Conservation (phyloP, 2,113 vertebrate species). For the Calcarius ornatus region DNA sequence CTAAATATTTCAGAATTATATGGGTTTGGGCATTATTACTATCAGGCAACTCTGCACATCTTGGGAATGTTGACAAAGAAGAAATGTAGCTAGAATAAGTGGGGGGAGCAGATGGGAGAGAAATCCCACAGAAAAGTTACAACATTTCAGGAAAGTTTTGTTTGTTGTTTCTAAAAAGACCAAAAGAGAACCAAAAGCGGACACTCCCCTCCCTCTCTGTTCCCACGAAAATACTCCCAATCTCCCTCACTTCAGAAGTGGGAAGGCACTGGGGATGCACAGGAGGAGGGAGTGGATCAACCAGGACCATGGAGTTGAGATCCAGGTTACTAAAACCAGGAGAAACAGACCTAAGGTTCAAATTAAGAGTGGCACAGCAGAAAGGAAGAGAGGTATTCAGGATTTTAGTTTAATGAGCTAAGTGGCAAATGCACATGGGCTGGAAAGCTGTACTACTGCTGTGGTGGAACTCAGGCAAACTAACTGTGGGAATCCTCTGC, state of each 20-base stretch:
- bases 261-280: background rate
- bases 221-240: background rate
- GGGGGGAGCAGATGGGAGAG: accelerated
- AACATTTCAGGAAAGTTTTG: background rate
- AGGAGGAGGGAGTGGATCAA: background rate
- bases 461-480: background rate
- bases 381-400: background rate
- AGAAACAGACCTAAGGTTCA: background rate
- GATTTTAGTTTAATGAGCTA: background rate
- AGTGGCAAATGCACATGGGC: background rate
- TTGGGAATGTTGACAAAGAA: background rate
- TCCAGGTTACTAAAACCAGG: background rate
- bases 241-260: background rate
- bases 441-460: background rate
- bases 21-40: background rate
- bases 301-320: background rate
- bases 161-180: background rate
- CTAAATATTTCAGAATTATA: background rate
- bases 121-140: background rate
- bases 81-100: background rate
- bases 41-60: background rate
- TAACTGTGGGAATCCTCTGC: background rate
- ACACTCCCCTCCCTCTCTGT: background rate
- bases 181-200: background rate
- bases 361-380: background rate